Evolutionary conservation across 2,888 invertebrate genomes (phyloP).

Genomic region (Toxonevra muliebris): DNA sequence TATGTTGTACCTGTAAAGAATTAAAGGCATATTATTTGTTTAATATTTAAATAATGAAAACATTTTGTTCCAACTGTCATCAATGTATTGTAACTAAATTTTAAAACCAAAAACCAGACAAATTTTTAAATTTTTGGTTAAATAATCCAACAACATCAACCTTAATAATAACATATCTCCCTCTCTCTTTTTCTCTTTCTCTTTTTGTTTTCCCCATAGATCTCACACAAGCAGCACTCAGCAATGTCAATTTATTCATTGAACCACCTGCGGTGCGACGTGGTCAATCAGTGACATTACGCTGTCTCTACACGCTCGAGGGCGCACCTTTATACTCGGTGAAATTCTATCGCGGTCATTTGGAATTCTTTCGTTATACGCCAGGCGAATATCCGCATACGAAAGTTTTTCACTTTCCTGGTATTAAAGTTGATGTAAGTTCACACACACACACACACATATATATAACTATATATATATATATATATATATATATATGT

Average conservation of each 20-base stretch:
- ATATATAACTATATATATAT: too few species aligned
- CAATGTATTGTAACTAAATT: neutral
- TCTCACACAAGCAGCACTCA: slow-evolving; percentile 67
- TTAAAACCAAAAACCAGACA: too few species aligned
- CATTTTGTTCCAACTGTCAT: too few species aligned
- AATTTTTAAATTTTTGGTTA: neutral
- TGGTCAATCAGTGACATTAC: slow-evolving; percentile 70
- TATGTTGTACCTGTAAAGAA: too few species aligned
- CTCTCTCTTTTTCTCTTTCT: neutral
- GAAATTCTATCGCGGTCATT: slow-evolving; percentile 75
- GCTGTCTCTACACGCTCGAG: slow-evolving; percentile 72
- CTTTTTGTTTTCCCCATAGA: slow-evolving; percentile 56
- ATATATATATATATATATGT: too few species aligned
- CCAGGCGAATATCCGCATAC: slow-evolving; percentile 73
- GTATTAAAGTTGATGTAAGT: slow-evolving; percentile 75
- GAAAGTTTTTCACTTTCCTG: slow-evolving; percentile 73
- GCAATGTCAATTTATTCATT: slow-evolving; percentile 67
- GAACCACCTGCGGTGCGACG: slow-evolving; percentile 72
- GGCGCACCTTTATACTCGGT: slow-evolving; percentile 76
- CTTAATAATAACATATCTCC: neutral
- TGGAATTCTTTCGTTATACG: slow-evolving; percentile 75
- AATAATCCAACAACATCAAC: neutral
- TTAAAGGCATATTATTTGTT: too few species aligned
- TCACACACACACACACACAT: neutral
- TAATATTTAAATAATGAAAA: too few species aligned